A percentile compares a stretch with the other conserved stretches of the same genome.
phyloP scores from a whole-genome alignment of 2,113 vertebrate species.

The Benitochromis conjunctus region DNA sequence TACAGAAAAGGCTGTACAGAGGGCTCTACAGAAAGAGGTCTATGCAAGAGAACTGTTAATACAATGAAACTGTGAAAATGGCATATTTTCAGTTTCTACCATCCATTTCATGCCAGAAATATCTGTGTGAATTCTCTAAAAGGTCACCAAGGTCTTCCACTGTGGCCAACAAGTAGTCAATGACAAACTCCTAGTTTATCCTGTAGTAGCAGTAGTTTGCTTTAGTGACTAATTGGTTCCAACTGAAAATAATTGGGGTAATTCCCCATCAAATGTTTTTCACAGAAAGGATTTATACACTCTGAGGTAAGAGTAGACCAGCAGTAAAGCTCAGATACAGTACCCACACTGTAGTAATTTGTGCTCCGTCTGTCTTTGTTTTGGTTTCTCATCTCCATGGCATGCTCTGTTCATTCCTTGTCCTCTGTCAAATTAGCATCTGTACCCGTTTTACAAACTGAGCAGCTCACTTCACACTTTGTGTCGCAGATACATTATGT shows the following conservation, averaged over 20 bases:
- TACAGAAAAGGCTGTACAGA: neutral
- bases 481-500: neutral
- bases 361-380: neutral
- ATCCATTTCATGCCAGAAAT: neutral
- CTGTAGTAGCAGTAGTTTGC: neutral
- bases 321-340: neutral
- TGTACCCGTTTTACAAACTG: neutral
- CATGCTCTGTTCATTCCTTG: neutral
- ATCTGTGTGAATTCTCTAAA: neutral
- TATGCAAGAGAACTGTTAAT: neutral
- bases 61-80: neutral
- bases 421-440: neutral
- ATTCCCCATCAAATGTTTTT: neutral
- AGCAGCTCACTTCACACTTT: neutral
- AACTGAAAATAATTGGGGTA: neutral
- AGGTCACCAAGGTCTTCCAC: neutral
- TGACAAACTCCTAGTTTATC: neutral
- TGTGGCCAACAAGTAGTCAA: conserved; percentile 1
- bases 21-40: neutral
- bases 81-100: neutral
- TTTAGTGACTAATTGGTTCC: neutral
- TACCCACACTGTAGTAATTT: neutral
- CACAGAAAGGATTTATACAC: neutral
- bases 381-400: neutral
- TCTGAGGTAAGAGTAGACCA: neutral